A percentile compares a stretch with the other conserved stretches of the same genome.
phyloP scores from a whole-genome alignment of 2,113 vertebrate genomes.

The Sylvicapra grimmia region DNA sequence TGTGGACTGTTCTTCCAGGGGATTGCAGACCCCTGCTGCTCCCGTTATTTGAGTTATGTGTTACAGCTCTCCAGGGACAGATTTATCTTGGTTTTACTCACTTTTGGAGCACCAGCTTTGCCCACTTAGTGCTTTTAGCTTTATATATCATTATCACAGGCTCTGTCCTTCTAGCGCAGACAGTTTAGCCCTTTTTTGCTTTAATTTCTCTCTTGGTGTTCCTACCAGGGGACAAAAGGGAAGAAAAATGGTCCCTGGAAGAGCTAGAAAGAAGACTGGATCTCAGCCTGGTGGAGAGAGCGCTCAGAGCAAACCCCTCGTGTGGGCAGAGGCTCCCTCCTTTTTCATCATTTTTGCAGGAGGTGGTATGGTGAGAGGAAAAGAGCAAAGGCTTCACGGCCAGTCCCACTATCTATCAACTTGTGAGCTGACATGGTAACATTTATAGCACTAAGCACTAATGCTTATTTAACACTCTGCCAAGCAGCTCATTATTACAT shows the following conservation, averaged over 20 bases:
- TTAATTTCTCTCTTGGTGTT: conserved; percentile 45
- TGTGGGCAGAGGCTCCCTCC: rapidly evolving
- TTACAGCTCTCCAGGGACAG: not conserved
- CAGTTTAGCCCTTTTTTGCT: conserved; percentile 18
- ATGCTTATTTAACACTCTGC: not conserved
- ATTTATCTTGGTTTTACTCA: conserved; percentile 26
- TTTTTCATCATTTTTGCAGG: not conserved
- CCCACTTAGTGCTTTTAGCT: conserved; percentile 10
- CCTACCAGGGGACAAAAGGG: not conserved
- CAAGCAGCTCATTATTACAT: not conserved
- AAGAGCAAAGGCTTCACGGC: not conserved
- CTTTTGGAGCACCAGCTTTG: not conserved
- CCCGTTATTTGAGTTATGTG: not conserved
- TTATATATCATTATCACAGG: not conserved
- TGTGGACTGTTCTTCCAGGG: not conserved
- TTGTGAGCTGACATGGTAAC: not conserved
- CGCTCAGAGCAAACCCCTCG: rapidly evolving
- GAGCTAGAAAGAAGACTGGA: not conserved
- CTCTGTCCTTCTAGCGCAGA: not conserved
- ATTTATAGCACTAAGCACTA: not conserved
- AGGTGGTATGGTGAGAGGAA: not conserved
- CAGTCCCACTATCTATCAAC: not conserved
- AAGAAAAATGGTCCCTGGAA: not conserved
- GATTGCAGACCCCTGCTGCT: conserved; percentile 6
- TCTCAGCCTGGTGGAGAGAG: no score